phyloP scores from a whole-genome alignment of 2,113 vertebrate species.

The Pseudorectes ferrugineus region DNA sequence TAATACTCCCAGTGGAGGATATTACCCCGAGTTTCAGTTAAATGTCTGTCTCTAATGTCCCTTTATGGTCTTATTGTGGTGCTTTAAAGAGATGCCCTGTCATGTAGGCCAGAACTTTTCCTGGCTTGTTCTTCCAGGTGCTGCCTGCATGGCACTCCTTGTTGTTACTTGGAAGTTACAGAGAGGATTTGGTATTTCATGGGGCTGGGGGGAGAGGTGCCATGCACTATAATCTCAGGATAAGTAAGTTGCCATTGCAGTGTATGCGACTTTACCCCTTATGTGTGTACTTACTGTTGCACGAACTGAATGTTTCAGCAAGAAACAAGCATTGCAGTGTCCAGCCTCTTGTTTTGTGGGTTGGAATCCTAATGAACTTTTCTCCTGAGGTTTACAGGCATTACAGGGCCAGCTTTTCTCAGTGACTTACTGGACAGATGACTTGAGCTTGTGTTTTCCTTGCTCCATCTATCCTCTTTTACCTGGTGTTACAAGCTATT shows the following conservation, averaged over 20 bases:
- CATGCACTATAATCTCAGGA: neutral
- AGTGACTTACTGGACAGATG: neutral
- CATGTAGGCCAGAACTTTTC: neutral
- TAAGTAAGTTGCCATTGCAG: accelerated
- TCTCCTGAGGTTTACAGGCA: neutral
- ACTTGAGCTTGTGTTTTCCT: neutral
- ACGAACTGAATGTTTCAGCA: neutral
- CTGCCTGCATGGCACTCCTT: neutral
- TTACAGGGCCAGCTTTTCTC: neutral
- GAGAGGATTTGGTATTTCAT: neutral
- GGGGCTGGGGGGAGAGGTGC: neutral
- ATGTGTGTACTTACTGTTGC: accelerated
- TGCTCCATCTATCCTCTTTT: neutral
- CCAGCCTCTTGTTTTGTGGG: accelerated
- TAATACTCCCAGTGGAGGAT: slow-evolving; percentile 36
- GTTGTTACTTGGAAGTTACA: neutral
- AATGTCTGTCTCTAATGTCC: neutral
- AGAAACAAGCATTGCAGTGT: neutral
- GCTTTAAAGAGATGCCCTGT: neutral
- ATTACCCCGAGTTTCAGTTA: slow-evolving; percentile 8
- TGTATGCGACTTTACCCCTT: neutral
- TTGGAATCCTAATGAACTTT: neutral
- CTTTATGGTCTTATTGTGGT: neutral
- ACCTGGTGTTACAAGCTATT: neutral
- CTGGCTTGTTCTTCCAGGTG: neutral